These are phyloP conservation scores for Holacanthella duospinosa DNA, from an alignment of 2,888 invertebrate species.

Conservation along the genomic window DNA sequence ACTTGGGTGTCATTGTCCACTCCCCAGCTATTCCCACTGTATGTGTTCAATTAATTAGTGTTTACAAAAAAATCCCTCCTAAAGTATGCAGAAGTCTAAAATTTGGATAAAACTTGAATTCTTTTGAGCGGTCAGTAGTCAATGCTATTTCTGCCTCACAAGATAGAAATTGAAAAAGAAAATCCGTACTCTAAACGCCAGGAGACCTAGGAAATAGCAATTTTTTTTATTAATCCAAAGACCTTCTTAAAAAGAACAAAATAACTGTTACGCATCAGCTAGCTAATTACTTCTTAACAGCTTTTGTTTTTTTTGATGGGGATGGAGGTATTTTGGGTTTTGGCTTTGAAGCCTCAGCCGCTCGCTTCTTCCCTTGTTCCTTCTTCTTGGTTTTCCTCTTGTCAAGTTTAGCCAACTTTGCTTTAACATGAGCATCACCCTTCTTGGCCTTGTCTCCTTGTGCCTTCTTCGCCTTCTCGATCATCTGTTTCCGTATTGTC, in stretches of 20 bases:
- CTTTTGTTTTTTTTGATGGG: conserved; percentile 3
- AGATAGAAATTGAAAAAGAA: neutral
- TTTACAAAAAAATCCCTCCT: no score
- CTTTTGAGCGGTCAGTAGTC: no score
- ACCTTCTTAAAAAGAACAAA: neutral
- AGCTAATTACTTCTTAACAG: neutral
- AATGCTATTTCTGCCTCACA: no score
- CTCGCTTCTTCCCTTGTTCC: conserved; percentile 28
- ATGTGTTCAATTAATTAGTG: no score
- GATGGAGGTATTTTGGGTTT: conserved; percentile 10
- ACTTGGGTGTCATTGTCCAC: no score
- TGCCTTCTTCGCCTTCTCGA: conserved; percentile 28
- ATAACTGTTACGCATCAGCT: neutral
- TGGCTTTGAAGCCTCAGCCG: conserved; percentile 19
- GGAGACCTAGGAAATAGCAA: neutral
- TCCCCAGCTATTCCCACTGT: no score
- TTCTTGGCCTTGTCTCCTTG: conserved; percentile 30
- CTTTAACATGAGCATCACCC: conserved; percentile 26
- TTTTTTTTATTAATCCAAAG: neutral
- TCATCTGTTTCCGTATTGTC: conserved; percentile 21
- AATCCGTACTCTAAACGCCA: neutral
- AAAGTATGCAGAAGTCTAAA: no score
- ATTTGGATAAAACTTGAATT: no score
- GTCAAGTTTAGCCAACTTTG: conserved; percentile 24
- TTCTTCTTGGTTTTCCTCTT: conserved; percentile 32